Conservation (phyloP, 2,797 vertebrate genomes). For the Helicolenus hilgendorfi region DNA sequence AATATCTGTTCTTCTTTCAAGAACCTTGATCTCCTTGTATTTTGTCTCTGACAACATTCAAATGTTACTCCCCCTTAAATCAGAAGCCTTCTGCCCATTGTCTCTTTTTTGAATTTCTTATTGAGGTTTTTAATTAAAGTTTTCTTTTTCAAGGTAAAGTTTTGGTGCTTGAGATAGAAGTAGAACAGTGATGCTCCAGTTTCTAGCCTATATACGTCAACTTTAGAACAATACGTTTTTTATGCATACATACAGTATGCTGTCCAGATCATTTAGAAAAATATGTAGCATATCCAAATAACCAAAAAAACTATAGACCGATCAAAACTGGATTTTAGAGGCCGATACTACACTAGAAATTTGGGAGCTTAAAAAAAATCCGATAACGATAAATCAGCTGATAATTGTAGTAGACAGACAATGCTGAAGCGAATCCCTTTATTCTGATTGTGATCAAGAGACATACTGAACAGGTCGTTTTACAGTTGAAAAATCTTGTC, state of each 20-base stretch:
- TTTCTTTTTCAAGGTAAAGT: neutral
- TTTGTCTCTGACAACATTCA: neutral
- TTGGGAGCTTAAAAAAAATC: neutral
- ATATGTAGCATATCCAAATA: neutral
- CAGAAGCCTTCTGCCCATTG: neutral
- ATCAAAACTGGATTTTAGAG: neutral
- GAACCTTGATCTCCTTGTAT: neutral
- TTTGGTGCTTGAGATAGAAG: slow-evolving; percentile 41
- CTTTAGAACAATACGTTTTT: neutral
- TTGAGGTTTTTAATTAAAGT: neutral
- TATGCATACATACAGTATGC: neutral
- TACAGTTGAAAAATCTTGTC: neutral
- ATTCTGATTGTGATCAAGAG: neutral
- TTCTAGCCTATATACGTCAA: slow-evolving; percentile 68
- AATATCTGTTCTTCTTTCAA: neutral
- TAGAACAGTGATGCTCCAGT: slow-evolving; percentile 67
- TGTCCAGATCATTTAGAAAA: neutral
- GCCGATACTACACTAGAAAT: neutral
- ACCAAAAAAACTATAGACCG: neutral
- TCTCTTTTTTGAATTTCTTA: neutral
- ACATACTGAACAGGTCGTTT: neutral
- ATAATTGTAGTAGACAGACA: neutral
- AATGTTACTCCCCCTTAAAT: neutral
- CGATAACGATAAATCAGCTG: neutral
- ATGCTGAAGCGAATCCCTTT: neutral